These are phyloP conservation scores for Nerophis ophidion DNA, from an alignment of 2,113 vertebrate species.

Conservation along the genomic window DNA sequence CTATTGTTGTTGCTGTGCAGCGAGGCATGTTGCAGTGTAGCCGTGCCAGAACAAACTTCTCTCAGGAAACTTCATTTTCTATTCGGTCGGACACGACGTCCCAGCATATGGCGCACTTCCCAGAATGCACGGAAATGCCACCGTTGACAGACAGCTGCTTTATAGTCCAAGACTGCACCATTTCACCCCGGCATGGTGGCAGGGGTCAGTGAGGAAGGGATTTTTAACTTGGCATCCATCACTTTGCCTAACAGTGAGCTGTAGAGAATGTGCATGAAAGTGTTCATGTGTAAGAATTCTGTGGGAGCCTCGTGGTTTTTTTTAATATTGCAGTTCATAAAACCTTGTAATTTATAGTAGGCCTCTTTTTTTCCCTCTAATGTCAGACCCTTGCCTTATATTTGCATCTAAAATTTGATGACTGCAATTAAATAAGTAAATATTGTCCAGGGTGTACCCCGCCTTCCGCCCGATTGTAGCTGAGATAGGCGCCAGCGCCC, in stretches of 20 bases:
- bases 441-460: too few relatives aligned
- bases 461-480: too few relatives aligned
- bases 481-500: too few relatives aligned
- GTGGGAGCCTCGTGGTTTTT: constrained; percentile 8
- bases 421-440: too few relatives aligned
- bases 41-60: constrained; percentile 60
- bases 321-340: neutral
- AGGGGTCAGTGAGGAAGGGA: constrained; percentile 36
- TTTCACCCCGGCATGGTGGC: constrained; percentile 18
- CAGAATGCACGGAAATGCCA: constrained; percentile 64
- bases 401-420: too few relatives aligned
- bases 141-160: constrained; percentile 47
- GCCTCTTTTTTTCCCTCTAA: neutral
- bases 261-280: constrained; percentile 27
- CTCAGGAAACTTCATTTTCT: constrained; percentile 67
- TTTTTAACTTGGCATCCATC: constrained; percentile 36
- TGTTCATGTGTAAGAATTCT: constrained; percentile 37
- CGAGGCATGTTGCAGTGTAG: constrained; percentile 36
- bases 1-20: constrained; percentile 48
- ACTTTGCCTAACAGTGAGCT: constrained; percentile 45
- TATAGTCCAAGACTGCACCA: constrained; percentile 32
- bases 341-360: neutral
- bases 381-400: constrained; percentile 40
- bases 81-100: constrained; percentile 22
- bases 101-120: constrained; percentile 16